These are phyloP conservation scores for Amitus sp. DNA, from an alignment of 2,888 invertebrate genomes.

Conservation along the genomic window DNA sequence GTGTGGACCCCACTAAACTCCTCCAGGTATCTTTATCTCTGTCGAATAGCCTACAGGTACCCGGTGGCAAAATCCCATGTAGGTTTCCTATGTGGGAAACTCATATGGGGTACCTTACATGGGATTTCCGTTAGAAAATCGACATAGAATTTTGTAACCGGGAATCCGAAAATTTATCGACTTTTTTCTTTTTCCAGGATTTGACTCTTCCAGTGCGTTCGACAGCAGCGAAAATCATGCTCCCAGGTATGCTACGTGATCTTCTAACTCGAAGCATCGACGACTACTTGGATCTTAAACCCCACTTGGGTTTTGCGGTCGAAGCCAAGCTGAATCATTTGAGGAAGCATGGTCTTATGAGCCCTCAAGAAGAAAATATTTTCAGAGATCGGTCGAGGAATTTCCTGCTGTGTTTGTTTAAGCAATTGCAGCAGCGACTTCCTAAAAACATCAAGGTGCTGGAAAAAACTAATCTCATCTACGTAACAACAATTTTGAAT, in stretches of 20 bases:
- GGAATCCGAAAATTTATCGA: too few relatives aligned
- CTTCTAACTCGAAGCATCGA: not conserved
- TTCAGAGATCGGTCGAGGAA: not conserved
- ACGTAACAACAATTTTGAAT: constrained; percentile 8
- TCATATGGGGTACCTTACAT: too few relatives aligned
- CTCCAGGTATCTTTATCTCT: too few relatives aligned
- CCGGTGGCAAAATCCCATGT: too few relatives aligned
- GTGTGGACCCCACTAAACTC: too few relatives aligned
- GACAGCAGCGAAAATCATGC: not conserved
- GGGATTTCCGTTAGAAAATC: too few relatives aligned
- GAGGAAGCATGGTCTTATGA: too few relatives aligned
- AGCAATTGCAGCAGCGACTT: constrained; percentile 26
- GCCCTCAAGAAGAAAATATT: too few relatives aligned
- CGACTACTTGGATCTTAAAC: constrained; percentile 28
- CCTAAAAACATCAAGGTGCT: constrained; percentile 25
- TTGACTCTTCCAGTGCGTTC: not conserved
- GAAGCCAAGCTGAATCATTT: constrained; percentile 26
- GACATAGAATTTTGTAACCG: too few relatives aligned
- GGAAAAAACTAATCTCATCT: constrained; percentile 26
- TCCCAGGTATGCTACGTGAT: not conserved
- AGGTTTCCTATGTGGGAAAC: too few relatives aligned
- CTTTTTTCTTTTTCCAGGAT: too few relatives aligned
- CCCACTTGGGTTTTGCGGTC: constrained; percentile 26
- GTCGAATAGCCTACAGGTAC: too few relatives aligned
- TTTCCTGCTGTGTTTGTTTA: constrained; percentile 13